phyloP scores from a whole-genome alignment of 2,888 invertebrate genomes.

The Dasysyrphus tricinctus region DNA sequence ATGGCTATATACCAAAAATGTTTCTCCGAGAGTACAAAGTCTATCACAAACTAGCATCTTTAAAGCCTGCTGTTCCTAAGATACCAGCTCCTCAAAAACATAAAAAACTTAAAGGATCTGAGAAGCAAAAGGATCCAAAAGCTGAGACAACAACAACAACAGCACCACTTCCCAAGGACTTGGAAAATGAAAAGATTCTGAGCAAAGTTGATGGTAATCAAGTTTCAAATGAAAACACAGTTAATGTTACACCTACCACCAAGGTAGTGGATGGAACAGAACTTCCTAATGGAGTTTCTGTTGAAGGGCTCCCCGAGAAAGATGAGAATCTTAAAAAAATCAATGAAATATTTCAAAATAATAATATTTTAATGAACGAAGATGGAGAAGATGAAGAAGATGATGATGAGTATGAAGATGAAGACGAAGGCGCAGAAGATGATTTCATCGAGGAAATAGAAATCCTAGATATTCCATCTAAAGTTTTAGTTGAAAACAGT shows the following conservation, averaged over 20 bases:
- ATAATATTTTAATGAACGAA: neutral
- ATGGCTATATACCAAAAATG: constrained; percentile 87
- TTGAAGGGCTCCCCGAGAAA: neutral
- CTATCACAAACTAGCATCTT: constrained; percentile 80
- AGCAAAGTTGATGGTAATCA: constrained; percentile 40
- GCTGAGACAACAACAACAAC: constrained; percentile 42
- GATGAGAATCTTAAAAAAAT: constrained; percentile 1
- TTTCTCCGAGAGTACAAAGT: constrained; percentile 87
- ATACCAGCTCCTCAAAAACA: constrained; percentile 18
- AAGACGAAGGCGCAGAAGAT: constrained; percentile 70
- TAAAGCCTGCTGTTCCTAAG: constrained; percentile 82
- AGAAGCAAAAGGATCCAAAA: constrained; percentile 12
- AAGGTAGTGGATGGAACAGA: constrained; percentile 89
- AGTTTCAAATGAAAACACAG: constrained; percentile 32
- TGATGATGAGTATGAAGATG: constrained; percentile 57
- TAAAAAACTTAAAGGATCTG: constrained; percentile 65
- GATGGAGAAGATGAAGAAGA: constrained; percentile 53
- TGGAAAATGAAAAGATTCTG: constrained; percentile 76
- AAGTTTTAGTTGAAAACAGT: neutral
- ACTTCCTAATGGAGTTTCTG: constrained; percentile 79
- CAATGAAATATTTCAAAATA: neutral
- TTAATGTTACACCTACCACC: constrained; percentile 75
- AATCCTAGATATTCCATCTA: neutral
- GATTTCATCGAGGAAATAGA: constrained; percentile 58
- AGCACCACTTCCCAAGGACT: constrained; percentile 69